Base-by-base conservation (phyloP, 2,113 vertebrate species). In the Machaerirhynchus nigripectus region DNA sequence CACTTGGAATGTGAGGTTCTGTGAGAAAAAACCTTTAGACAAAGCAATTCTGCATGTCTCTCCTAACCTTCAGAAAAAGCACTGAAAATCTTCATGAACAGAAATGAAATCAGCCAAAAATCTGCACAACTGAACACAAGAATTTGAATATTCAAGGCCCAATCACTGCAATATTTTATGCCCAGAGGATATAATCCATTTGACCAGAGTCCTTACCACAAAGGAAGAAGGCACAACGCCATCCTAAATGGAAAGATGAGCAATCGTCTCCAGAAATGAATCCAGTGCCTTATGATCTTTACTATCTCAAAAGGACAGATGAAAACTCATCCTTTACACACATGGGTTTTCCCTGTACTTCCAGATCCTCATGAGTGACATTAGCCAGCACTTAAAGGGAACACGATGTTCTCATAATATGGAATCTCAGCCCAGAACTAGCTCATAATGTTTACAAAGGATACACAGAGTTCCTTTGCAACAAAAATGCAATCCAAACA, bases 341-440 rank as follows among this genome's bases (percentile, higher is more conserved):
- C 30, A 57, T 4, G 2, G 1, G 4, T 68, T 79, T 89, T 87
- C 37, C 37, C 33, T 39, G 42, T 70, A 74, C n/a, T 93, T 94
- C 55, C 74, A 93, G 42, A 89, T 59, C 59, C 60, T 57, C 12
- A 19, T 23, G 42, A 92, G 31, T 35, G 59, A 77, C n/a, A 37
- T 37, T 26, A 91, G 64, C 56, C 73, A 92, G 91, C 87, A 87
- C 14, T 88, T 11, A 5, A 79, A 93, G 31, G 37, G 78, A 95
- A 91, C 78, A 85, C 28, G 37, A 9, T 52, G 82, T 91, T 90
- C 92, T 80, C 57, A 40, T 57, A 91, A 52, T n/a, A 35, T 10
- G 49, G 55, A 94, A 88, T 31, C 39, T 61, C 63, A 92, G 78
- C 74, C 57, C 82, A 95, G 82, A 93, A 92, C 46, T 83, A 88